Percentiles rank a stretch among this genome's conserved stretches.
Conservation (phyloP, 2,113 vertebrate species). For the Siniperca chuatsi region DNA sequence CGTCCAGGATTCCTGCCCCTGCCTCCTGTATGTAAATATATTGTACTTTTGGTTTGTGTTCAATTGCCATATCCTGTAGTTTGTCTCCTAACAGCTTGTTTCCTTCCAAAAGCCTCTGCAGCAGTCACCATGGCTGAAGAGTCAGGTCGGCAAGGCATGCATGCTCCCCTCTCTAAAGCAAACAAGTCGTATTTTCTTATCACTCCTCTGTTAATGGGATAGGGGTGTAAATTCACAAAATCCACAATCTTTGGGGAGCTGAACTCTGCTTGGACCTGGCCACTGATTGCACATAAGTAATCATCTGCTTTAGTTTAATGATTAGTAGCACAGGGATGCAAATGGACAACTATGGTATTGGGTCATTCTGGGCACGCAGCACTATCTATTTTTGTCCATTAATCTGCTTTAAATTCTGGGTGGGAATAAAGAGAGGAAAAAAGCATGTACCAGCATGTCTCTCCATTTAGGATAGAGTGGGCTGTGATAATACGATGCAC, state of each 20-base stretch:
- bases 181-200: background rate
- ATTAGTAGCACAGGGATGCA: background rate
- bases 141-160: slow-evolving; percentile 74
- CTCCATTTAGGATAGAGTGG: background rate
- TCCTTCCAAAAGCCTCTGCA: slow-evolving; percentile 70
- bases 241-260: background rate
- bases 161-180: slow-evolving; percentile 43
- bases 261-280: background rate
- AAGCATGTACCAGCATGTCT: background rate
- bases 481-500: background rate
- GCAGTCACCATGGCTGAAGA: slow-evolving; percentile 58
- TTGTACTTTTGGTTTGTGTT: background rate
- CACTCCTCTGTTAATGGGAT: slow-evolving; percentile 15
- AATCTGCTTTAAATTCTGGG: background rate
- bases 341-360: background rate
- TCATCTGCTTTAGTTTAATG: background rate
- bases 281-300: background rate
- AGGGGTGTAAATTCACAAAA: background rate
- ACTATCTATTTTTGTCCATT: background rate
- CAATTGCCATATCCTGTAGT: background rate
- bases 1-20: slow-evolving; percentile 80
- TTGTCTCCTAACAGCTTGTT: slow-evolving; percentile 37
- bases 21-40: slow-evolving; percentile 73
- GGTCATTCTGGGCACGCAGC: background rate
- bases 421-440: background rate